These are phyloP conservation scores for Intellagama lesueurii DNA, from an alignment of 2,797 vertebrate species.

Conservation along the genomic window DNA sequence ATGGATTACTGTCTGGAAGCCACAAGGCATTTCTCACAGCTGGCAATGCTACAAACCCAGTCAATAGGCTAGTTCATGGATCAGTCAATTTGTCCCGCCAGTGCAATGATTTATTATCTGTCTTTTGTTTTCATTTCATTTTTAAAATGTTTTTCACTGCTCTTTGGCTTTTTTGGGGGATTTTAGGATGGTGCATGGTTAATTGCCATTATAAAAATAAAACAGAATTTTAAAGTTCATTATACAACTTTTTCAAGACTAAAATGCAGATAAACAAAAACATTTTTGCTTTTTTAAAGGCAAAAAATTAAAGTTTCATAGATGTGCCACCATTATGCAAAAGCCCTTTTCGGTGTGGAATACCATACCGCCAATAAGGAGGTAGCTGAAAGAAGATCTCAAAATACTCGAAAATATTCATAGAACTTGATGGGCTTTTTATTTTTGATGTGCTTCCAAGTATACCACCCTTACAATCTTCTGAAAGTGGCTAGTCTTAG, in stretches of 20 bases:
- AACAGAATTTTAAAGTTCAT: neutral
- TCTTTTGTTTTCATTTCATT: neutral
- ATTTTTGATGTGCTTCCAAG: neutral
- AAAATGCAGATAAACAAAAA: neutral
- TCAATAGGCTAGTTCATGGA: neutral
- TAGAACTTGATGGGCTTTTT: neutral
- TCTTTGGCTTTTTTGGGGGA: neutral
- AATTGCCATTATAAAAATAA: neutral
- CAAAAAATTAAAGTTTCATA: neutral
- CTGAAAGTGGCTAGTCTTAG: neutral
- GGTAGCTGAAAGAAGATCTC: neutral
- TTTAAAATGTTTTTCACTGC: neutral
- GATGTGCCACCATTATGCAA: neutral
- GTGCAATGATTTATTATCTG: neutral
- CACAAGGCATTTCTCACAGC: neutral
- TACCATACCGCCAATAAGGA: neutral
- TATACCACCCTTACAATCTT: neutral
- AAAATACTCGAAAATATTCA: neutral
- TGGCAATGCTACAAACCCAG: neutral
- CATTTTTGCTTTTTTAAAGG: neutral
- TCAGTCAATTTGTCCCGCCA: neutral
- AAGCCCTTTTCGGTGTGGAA: neutral
- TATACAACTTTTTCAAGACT: neutral
- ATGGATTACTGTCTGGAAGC: neutral
- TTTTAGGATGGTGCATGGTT: neutral